Base-by-base conservation (phyloP, 2,113 vertebrate species). In the Todiramphus saurophagus region DNA sequence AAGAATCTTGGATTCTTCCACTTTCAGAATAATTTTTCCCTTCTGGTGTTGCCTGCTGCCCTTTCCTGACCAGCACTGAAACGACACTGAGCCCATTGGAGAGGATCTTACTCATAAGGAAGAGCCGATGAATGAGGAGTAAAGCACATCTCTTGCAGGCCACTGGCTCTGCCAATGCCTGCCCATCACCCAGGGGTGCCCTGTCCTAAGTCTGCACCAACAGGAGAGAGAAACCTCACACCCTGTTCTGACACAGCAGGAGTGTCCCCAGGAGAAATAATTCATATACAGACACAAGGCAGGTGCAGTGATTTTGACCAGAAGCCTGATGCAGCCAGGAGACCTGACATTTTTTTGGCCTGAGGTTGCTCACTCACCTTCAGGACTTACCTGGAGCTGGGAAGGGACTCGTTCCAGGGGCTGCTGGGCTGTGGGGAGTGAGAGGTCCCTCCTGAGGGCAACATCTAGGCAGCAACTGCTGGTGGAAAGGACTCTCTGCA, bases 1-100 rank as follows among this genome's bases (percentile, higher is more conserved):
- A 33, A 89, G 62, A 94, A 73, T 63, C 75, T 46, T 69, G 4
- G 13, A 93, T 83, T 91, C 59, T 85, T 67, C 51, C 66, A 90
- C 35, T 55, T 94, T 37, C 25, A 8, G 74, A 89, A 70, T 66
- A 0, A 20, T 78, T 89, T 87, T 83, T 58, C 13, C 33, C 75
- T 89, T 74, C 50, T 81, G n/a, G 11, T 66, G 37, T 70, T 78
- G 60, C 15, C 33, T 41, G 17, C 44, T 72, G 58, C 51, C 33
- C 17, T 35, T 81, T 76, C 41, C 59, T 64, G n/a, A 41, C 8
- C 3, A 3, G 46, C 48, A 67, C 21, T 1, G 13, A 82, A 39
- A 15, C 79, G 75, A 31, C 41, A 50, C 18, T 1, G 3, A 70
- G 39, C 19, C 25, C 1, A 1, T 9, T 10, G 11, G 53, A 79